Conservation (phyloP, 2,797 vertebrate genomes). For the Lepilemur septentrionalis region DNA sequence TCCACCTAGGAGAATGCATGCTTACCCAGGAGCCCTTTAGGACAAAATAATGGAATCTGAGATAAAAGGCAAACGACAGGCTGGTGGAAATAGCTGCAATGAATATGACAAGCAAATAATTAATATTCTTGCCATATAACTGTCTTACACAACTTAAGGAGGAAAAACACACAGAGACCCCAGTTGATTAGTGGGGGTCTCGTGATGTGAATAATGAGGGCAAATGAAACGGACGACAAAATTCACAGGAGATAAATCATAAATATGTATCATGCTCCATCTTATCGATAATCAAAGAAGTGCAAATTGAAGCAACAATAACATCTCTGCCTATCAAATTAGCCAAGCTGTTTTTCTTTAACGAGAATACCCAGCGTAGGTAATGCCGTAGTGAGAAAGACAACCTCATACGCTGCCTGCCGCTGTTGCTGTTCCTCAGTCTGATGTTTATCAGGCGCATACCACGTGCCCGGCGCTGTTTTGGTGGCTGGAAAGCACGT, state of each 20-base stretch:
- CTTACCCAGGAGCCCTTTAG: not conserved
- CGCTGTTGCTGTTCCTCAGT: not conserved
- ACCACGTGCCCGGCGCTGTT: rapidly evolving
- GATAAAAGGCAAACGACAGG: not conserved
- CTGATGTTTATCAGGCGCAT: not conserved
- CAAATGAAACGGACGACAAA: not conserved
- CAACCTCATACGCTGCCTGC: not conserved
- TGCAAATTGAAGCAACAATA: not conserved
- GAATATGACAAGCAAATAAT: not conserved
- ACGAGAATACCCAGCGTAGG: not conserved
- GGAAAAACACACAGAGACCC: not conserved
- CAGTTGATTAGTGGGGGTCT: not conserved
- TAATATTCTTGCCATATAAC: not conserved
- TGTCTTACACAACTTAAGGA: not conserved
- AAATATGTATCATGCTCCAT: not conserved
- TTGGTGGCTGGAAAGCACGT: not conserved
- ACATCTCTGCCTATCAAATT: not conserved
- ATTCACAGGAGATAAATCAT: not conserved
- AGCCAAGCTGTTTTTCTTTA: not conserved
- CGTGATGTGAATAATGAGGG: not conserved
- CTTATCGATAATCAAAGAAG: not conserved
- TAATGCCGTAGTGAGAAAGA: not conserved
- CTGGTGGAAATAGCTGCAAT: not conserved
- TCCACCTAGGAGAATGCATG: not conserved
- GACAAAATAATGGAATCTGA: not conserved